phyloP scores from a whole-genome alignment of 2,888 invertebrate species.

The Platycnemis pennipes region DNA sequence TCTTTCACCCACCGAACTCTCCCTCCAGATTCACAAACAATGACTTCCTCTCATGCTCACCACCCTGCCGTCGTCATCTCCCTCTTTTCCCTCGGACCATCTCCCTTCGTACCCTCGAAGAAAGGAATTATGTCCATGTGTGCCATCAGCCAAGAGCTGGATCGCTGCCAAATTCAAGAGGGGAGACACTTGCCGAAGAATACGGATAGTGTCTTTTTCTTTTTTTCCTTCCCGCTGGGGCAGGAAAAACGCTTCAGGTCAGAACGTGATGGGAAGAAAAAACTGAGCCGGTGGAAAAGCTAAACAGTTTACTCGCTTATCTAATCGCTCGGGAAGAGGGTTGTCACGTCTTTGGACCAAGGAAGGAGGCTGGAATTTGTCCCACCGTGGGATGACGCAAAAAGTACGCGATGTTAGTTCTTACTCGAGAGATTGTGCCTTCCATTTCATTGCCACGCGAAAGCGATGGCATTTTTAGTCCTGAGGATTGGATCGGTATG shows the following conservation, averaged over 20 bases:
- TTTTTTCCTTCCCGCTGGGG: neutral
- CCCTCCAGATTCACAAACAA: neutral
- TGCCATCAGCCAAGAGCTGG: neutral
- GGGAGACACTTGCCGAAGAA: neutral
- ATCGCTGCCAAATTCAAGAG: neutral
- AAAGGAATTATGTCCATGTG: neutral
- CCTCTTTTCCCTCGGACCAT: neutral
- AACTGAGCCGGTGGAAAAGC: neutral
- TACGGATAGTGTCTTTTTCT: neutral
- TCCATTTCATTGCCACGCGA: too few species aligned
- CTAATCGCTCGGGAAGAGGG: neutral
- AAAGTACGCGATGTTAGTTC: too few species aligned
- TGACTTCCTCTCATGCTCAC: neutral
- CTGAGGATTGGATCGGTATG: too few species aligned
- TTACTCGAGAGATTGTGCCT: too few species aligned
- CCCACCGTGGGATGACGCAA: too few species aligned
- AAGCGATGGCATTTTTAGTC: too few species aligned
- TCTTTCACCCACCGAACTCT: neutral
- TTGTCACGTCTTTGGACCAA: neutral
- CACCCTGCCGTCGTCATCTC: neutral
- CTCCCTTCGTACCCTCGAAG: neutral
- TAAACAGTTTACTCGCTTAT: slow-evolving; percentile 12
- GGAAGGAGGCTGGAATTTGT: neutral
- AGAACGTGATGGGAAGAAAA: neutral
- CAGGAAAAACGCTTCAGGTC: neutral